Evolutionary conservation across 1,140 invertebrate genomes (phyloP).

Genomic region (Goniozus legneri): DNA sequence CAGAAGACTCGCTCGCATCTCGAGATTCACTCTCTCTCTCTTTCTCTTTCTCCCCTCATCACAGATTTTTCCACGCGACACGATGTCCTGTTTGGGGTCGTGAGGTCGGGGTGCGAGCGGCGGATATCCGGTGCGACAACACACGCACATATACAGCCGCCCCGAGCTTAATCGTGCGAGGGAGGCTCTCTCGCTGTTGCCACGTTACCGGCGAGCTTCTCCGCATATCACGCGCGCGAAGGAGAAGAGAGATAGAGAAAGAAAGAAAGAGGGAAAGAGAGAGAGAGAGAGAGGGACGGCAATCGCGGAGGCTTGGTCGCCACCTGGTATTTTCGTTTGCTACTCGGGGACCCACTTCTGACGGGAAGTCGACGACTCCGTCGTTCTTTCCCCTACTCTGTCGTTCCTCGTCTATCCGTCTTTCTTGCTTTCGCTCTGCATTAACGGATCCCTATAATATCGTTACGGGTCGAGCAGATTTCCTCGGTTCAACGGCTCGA

Average conservation of each 20-base stretch:
- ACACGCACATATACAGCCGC: too few relatives aligned
- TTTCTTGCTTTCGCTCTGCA: too few relatives aligned
- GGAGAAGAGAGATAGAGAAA: slow-evolving; percentile 5
- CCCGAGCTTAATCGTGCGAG: slow-evolving; percentile 23
- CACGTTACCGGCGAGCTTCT: too few relatives aligned
- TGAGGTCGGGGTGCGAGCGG: too few relatives aligned
- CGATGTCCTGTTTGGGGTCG: background rate
- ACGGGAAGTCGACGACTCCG: slow-evolving; percentile 15
- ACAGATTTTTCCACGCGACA: slow-evolving; percentile 1
- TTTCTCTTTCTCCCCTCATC: slow-evolving; percentile 2
- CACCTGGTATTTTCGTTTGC: slow-evolving; percentile 47
- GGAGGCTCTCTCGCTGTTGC: too few relatives aligned
- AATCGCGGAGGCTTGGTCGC: slow-evolving; percentile 40
- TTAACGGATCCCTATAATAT: too few relatives aligned
- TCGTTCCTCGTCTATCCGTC: too few relatives aligned
- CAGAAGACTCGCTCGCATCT: too few relatives aligned
- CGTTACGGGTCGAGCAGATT: too few relatives aligned
- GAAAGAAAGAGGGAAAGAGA: background rate
- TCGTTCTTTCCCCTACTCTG: slow-evolving; percentile 13
- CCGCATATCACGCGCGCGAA: slow-evolving; percentile 15
- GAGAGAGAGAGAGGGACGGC: slow-evolving; percentile 7
- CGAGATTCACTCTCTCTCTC: too few relatives aligned
- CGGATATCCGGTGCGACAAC: slow-evolving; percentile 46
- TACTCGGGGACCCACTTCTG: slow-evolving; percentile 2
- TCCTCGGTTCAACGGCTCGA: too few relatives aligned